phyloP scores from a whole-genome alignment of 2,797 vertebrate genomes.

The Delichon dasypus region DNA sequence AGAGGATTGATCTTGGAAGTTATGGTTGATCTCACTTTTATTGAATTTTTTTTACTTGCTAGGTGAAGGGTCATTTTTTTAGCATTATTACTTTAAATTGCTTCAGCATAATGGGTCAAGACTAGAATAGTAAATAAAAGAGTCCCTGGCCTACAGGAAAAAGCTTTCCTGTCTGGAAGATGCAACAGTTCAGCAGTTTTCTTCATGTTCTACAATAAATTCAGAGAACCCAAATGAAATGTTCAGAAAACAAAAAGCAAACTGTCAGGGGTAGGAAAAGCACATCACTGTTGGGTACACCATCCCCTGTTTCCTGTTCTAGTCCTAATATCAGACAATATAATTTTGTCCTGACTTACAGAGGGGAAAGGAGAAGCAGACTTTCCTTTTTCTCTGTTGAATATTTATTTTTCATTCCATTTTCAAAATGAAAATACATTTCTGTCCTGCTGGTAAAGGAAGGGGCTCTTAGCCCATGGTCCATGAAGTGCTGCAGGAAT shows the following conservation, averaged over 20 bases:
- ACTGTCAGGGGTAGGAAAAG: not conserved
- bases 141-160: not conserved
- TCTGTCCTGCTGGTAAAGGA: not conserved
- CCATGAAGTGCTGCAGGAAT: not conserved
- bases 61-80: constrained; percentile 73
- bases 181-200: constrained; percentile 22
- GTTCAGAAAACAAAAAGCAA: not conserved
- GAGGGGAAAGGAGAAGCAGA: not conserved
- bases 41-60: constrained; percentile 53
- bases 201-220: not conserved
- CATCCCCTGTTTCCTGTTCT: not conserved
- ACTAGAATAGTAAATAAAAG: constrained; percentile 63
- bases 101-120: constrained; percentile 51
- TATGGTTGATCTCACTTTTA: constrained; percentile 71
- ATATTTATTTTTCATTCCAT: not conserved
- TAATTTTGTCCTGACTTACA: not conserved
- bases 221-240: not conserved
- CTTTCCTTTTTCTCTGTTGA: not conserved
- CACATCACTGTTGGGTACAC: not conserved
- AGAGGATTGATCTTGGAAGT: constrained; percentile 58
- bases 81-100: constrained; percentile 71
- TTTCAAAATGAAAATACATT: not conserved
- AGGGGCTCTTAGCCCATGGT: not conserved
- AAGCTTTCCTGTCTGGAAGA: constrained; percentile 2
- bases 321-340: not conserved